Evolutionary conservation across 2,888 invertebrate species (phyloP).

Genomic region (Odontothrips loti): DNA sequence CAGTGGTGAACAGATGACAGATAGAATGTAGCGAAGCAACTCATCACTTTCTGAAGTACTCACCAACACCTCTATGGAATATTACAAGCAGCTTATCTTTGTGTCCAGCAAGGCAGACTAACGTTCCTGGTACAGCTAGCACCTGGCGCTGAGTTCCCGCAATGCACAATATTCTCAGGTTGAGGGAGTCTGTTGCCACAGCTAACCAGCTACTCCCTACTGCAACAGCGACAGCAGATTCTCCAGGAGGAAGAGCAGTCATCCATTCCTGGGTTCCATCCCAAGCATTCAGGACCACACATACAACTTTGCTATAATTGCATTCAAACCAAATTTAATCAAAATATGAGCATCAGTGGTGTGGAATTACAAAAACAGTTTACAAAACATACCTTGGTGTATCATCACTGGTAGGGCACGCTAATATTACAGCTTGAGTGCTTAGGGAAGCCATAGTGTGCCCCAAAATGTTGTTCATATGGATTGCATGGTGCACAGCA

Average conservation of each 20-base stretch:
- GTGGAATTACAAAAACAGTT: constrained; percentile 38
- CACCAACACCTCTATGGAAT: constrained; percentile 59
- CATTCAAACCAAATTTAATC: constrained; percentile 28
- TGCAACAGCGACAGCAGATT: constrained; percentile 65
- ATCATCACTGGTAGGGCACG: constrained; percentile 55
- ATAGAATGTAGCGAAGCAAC: constrained; percentile 27
- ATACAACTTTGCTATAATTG: constrained; percentile 36
- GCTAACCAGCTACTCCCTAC: constrained; percentile 72
- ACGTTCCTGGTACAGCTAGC: constrained; percentile 66
- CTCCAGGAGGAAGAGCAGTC: constrained; percentile 68
- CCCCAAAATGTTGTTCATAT: constrained; percentile 77
- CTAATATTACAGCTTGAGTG: constrained; percentile 70
- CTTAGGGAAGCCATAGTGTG: constrained; percentile 88
- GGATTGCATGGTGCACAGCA: constrained; percentile 81
- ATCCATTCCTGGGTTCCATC: constrained; percentile 73
- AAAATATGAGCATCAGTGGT: constrained; percentile 4
- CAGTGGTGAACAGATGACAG: constrained; percentile 15
- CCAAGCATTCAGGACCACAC: constrained; percentile 39
- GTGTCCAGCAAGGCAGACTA: constrained; percentile 63
- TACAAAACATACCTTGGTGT: constrained; percentile 56
- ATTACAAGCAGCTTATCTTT: constrained; percentile 60
- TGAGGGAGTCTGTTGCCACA: constrained; percentile 67
- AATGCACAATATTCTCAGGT: constrained; percentile 76
- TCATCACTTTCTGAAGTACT: constrained; percentile 2
- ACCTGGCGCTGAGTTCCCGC: constrained; percentile 83